Evolutionary conservation across 1,140 invertebrate species (phyloP), one percentile per base, ranked within the genome.

Genomic region (Subanguina moxae): DNA sequence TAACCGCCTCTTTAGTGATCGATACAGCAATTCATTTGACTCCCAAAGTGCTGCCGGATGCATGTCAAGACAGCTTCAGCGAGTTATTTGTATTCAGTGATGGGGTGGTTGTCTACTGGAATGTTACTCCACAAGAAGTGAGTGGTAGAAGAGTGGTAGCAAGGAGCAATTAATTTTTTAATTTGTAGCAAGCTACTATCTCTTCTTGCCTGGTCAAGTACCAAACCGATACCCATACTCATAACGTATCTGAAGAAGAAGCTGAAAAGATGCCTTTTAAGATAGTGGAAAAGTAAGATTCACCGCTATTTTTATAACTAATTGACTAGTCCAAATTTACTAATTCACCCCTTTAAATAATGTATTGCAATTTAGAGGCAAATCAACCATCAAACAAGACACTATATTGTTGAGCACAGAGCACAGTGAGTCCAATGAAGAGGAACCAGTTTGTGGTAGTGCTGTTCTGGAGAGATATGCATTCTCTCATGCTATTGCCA

Each of bases 401-500:
- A 43, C n/a, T 21, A 61, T 61, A 21, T 30, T 19, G 19, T 21
- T 61, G 13, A 23, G 28, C 21, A 56, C 52, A 28, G 52, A 56
- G 21, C 28, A 28, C 52, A 56, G 3, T 13, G 52, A 61, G 8
- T 19, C 8, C 19, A 28, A 45, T 38, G 32, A 38, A 38, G 11
- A 38, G 11, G 32, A 38, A 11, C 32, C 3, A 38, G 32, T 11
- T 38, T 11, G 32, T 38, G 19, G n/a, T 38, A 52, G 1, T 21
- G 17, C 62, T 3, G 70, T 73, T 43, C 32, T 76, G 0, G 73
- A 76, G 38, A 59, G 75, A 43, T 76, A 70, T 57, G 70, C 75
- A 11, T 61, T 76, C n/a, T 67, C 62, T 46, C 75, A 76, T 23
- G 74, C 52, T 28, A 69, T 76, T 46, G 73, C 75, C 11, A 72